phyloP scores from a whole-genome alignment of 2,888 invertebrate genomes.

The Ectemnius continuus region DNA sequence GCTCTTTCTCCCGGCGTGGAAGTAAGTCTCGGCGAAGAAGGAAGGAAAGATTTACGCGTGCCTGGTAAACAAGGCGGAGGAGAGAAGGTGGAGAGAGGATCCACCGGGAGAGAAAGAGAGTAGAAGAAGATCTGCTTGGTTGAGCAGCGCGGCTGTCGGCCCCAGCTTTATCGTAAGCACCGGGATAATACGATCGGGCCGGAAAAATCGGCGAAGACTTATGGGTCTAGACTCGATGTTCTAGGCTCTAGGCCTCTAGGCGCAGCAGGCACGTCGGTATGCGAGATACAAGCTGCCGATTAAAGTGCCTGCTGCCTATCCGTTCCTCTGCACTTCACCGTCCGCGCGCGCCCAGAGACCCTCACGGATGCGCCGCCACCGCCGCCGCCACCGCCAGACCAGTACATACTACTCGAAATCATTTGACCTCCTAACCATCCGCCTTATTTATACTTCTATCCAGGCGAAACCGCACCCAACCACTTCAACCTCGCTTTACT shows the following conservation, averaged over 20 bases:
- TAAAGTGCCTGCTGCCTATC: conserved; percentile 49
- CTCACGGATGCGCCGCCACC: conserved; percentile 29
- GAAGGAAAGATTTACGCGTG: too few relatives aligned
- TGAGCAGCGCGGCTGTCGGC: conserved; percentile 44
- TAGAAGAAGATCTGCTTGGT: conserved; percentile 42
- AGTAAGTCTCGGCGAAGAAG: too few relatives aligned
- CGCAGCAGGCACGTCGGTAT: conserved; percentile 45
- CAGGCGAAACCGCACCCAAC: too few relatives aligned
- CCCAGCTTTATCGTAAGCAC: conserved; percentile 53
- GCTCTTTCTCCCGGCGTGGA: too few relatives aligned
- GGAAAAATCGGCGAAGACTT: conserved; percentile 50
- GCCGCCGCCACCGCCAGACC: conserved; percentile 11
- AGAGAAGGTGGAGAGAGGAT: conserved; percentile 3
- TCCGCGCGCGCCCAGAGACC: conserved; percentile 5
- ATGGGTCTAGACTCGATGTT: conserved; percentile 50
- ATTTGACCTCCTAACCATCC: background rate
- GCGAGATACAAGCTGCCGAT: conserved; percentile 60
- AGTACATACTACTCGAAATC: conserved; percentile 10
- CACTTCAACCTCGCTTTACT: too few relatives aligned
- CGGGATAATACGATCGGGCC: conserved; percentile 45
- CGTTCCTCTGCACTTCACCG: conserved; percentile 13
- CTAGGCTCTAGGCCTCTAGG: conserved; percentile 41
- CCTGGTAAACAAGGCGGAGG: too few relatives aligned
- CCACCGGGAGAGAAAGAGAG: conserved; percentile 26
- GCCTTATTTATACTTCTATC: too few relatives aligned